phyloP scores from a whole-genome alignment of 2,888 invertebrate species.

The Glaucopsyche alexis region DNA sequence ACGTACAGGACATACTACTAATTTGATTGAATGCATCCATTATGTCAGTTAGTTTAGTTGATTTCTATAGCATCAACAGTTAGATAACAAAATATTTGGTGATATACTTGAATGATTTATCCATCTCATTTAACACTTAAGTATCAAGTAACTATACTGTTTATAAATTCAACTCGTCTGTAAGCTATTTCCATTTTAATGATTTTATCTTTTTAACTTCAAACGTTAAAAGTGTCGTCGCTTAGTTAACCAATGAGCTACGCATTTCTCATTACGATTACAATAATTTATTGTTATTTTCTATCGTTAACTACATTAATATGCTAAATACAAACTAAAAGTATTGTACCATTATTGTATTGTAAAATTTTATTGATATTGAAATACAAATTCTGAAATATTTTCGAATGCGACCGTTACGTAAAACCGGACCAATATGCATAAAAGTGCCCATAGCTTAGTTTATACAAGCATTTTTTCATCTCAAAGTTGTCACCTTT shows the following conservation, averaged over 20 bases:
- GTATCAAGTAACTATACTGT: constrained; percentile 29
- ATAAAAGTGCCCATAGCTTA: too few relatives aligned
- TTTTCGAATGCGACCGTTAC: neutral
- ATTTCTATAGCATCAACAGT: constrained; percentile 6
- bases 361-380: constrained; percentile 24
- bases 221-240: constrained; percentile 35
- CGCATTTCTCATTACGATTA: constrained; percentile 31
- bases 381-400: constrained; percentile 27
- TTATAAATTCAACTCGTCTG: constrained; percentile 22
- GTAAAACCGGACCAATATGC: neutral
- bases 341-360: constrained; percentile 22
- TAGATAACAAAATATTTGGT: constrained; percentile 21
- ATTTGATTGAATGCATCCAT: neutral
- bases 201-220: constrained; percentile 38
- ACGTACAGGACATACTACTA: neutral
- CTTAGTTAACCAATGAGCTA: constrained; percentile 33
- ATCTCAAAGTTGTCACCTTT: too few relatives aligned
- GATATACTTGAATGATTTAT: constrained; percentile 28
- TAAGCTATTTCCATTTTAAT: constrained; percentile 36
- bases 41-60: neutral
- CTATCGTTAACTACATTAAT: constrained; percentile 27
- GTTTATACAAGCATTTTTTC: too few relatives aligned
- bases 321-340: constrained; percentile 19
- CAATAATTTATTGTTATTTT: constrained; percentile 29
- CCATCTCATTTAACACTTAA: constrained; percentile 27